Base-by-base conservation (phyloP, 1,140 invertebrate genomes). In the Atta texana region DNA sequence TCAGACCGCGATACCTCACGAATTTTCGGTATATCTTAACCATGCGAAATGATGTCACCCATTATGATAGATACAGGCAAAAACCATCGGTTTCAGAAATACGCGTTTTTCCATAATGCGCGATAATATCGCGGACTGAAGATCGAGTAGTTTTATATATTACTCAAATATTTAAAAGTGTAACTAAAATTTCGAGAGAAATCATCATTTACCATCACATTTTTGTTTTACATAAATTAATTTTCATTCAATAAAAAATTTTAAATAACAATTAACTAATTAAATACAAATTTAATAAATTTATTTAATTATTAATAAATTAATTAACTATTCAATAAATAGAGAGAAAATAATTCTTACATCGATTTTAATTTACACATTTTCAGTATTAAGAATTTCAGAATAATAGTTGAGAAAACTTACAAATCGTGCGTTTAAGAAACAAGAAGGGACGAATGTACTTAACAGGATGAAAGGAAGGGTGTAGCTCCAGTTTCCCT, bases 1-100 rank as follows among this genome's bases (percentile, higher is more conserved):
- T 21, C 39, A 76, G 34, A 69, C 63, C 68, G 78, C 55, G 78
- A 89, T 85, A 88, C n/a, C 81, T 64, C 49, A 74, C 39, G 87
- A 63, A 68, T 88, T 51, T 68, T 64, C 76, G 4, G 16, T 75
- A 34, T 75, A 75, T 84, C 69, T 51, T 55, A 75, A 75, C 69
- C 55, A 49, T 28, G 39, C n/a, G 8, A n/a, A 75, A 75, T 49
- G 24, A 61, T 74, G 55, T 61, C 28, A 55, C 39, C 34, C 12
- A 16, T 74, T 16, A 63, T 34, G 7, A 57, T 31, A 34, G 8
- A 59, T 61, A 44, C 68, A 18, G 57, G 8, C 44, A n/a, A 44
- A n/a, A 55, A 34, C 4, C 14, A 18, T 72, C n/a, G n/a, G 66
- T 34, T 31, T 3, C 10, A 24, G 21, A 31, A 55, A 55, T 49